Base-by-base conservation (phyloP, 2,888 invertebrate genomes). In the Chelonus formosanus region DNA sequence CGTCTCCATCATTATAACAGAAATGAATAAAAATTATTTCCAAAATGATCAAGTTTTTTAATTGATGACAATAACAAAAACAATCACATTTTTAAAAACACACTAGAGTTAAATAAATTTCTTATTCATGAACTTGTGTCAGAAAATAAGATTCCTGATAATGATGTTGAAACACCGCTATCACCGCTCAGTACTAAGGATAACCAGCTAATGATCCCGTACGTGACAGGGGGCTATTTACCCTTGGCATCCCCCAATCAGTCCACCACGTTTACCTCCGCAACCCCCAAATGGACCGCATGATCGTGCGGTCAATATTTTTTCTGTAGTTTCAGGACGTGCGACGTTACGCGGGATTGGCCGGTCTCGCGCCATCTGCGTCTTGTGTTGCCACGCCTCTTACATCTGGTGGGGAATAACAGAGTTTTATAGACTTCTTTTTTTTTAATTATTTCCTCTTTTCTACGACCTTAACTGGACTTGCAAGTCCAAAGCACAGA, bases 251-350 rank as follows among this genome's bases (percentile, higher is more conserved):
- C 68, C 70, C 69, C 70, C 74, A 74, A 74, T 73, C 74, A 70
- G 68, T 71, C 61, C 67, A 61, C 62, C 69, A 68, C 69, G 65
- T 76, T 80, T 79, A 80, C 80, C 81, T 78, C 80, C 76, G 76
- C 80, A 79, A 78, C 78, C 80, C 81, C 81, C 79, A 82, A 82
- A 83, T 82, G 82, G 82, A 82, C 82, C 82, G 78, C 79, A 79
- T 79, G 77, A 82, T 80, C 71, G 72, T 70, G 73, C 79, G 84
- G 83, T 82, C 84, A 80, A 83, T 83, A 82, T 83, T 83, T 83
- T 84, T 83, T 80, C 79, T 45, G 72, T 71, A 72, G 69, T 60
- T 68, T 74, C 56, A 55, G 44, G 50, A 60, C 64, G 65, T 66
- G 70, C 69, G 67, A 54, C 56, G 65, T 55, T 3, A 50, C 56